These are phyloP conservation scores for Brachyptera putata DNA, from an alignment of 2,888 invertebrate genomes.

Conservation along the genomic window DNA sequence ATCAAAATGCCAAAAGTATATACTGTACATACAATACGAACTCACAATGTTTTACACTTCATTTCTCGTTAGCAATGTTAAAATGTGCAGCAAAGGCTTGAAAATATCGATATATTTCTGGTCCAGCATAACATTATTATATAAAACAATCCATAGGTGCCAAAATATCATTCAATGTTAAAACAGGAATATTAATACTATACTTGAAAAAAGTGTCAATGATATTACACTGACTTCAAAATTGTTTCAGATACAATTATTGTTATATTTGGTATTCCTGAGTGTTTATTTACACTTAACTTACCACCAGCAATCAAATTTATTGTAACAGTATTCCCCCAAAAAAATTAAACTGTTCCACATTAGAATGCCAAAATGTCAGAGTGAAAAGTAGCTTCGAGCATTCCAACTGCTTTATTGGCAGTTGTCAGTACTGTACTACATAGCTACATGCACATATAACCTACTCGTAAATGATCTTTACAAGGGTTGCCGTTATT, in stretches of 20 bases:
- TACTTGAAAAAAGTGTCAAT: neutral
- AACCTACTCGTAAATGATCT: neutral
- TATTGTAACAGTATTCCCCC: neutral
- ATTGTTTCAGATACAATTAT: neutral
- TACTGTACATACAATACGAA: neutral
- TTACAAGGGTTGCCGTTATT: no score
- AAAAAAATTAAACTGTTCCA: neutral
- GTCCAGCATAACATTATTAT: slow-evolving; percentile 3
- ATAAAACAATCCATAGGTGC: slow-evolving; percentile 9
- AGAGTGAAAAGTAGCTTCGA: neutral
- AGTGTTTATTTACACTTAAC: slow-evolving; percentile 11
- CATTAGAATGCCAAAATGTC: neutral
- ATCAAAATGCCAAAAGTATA: neutral
- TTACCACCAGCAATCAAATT: neutral
- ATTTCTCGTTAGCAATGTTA: neutral
- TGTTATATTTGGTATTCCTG: neutral
- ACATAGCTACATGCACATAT: neutral
- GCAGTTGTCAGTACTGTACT: no score
- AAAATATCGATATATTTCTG: slow-evolving; percentile 6
- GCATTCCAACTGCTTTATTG: neutral
- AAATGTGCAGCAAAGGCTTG: slow-evolving; percentile 9
- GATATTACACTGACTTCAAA: neutral
- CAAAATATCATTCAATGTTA: slow-evolving; percentile 6
- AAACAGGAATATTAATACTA: neutral
- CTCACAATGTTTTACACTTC: neutral